A percentile compares a stretch with the other conserved stretches of the same genome.
Conservation (phyloP, 1,140 invertebrate species). For the Halesus radiatus region DNA sequence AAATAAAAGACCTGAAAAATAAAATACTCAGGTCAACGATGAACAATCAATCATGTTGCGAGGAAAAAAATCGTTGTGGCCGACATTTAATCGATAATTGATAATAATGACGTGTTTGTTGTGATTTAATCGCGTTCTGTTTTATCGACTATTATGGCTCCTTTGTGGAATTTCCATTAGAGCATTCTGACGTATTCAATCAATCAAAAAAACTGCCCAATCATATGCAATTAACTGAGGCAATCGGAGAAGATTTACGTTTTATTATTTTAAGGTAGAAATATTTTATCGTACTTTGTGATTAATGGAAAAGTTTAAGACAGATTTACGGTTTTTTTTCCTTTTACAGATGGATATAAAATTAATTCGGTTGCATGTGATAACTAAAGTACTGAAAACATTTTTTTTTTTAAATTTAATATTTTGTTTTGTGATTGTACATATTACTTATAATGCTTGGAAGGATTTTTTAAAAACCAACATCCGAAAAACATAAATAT, state of each 20-base stretch:
- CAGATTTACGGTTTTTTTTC: no score
- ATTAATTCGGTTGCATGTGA: no score
- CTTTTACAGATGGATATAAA: no score
- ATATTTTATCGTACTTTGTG: no score
- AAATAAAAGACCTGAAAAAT: background rate
- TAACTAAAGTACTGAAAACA: no score
- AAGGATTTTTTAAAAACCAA: no score
- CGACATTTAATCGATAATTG: slow-evolving; percentile 42
- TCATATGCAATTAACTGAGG: slow-evolving; percentile 26
- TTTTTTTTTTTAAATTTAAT: no score
- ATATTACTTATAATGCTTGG: no score
- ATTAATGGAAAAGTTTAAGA: no score
- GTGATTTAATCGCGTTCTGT: slow-evolving; percentile 38
- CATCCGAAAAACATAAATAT: no score
- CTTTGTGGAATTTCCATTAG: slow-evolving; percentile 34
- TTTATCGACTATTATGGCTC: slow-evolving; percentile 21
- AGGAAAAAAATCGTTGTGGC: slow-evolving; percentile 17
- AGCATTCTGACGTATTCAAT: slow-evolving; percentile 12
- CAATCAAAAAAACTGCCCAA: slow-evolving; percentile 33
- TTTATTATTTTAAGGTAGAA: background rate
- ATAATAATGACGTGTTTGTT: slow-evolving; percentile 43
- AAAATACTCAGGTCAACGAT: slow-evolving; percentile 25
- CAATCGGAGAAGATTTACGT: slow-evolving; percentile 6
- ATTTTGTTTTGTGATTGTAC: no score
- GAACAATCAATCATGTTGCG: slow-evolving; percentile 32